Evolutionary conservation across 2,113 vertebrate genomes (phyloP), one percentile per base, ranked within the genome.

Genomic region (Perca flavescens): DNA sequence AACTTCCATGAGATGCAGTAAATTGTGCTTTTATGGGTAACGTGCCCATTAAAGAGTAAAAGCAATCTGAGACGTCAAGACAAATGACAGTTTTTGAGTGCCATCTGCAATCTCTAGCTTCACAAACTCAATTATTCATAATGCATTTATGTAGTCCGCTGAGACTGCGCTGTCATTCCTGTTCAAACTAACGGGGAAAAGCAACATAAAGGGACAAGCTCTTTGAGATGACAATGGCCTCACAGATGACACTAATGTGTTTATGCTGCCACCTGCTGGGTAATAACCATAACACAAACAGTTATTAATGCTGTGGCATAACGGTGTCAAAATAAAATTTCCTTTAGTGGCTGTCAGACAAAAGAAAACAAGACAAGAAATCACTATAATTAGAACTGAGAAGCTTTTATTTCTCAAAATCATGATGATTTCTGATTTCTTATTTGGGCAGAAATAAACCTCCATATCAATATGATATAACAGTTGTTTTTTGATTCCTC

Each of bases 121-220:
- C 91, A 90, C 94, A 91, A 92, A 94, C 92, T 95, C 93, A 95
- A 95, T 95, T 94, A 95, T 95, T 95, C 92, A 95, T 92, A 90
- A 89, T 88, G 89, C 93, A 94, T 94, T 95, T 94, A 93, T 91
- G 89, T 93, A 93, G 91, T 91, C 94, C 93, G 82, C 87, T 54
- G 95, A 95, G 95, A 95, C 92, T 79, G 81, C 74, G 86, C 90
- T 93, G 91, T 95, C 93, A 92, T 86, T 85, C 87, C 89, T 83
- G 82, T 65, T 94, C 93, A 92, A 90, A 93, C 89, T 91, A 88
- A 90, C 70, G 56, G 52, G 79, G 72, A 86, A 92, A 89, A 88
- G 89, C 88, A 87, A 93, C 90, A 88, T 89, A 83, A 93, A 88
- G 87, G 83, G 93, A 93, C 92, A 91, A 82, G 85, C 90, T 74